Percentiles rank a stretch among this genome's conserved stretches.
Conservation (phyloP, 2,113 vertebrate genomes). For the Ailuropoda melanoleuca region DNA sequence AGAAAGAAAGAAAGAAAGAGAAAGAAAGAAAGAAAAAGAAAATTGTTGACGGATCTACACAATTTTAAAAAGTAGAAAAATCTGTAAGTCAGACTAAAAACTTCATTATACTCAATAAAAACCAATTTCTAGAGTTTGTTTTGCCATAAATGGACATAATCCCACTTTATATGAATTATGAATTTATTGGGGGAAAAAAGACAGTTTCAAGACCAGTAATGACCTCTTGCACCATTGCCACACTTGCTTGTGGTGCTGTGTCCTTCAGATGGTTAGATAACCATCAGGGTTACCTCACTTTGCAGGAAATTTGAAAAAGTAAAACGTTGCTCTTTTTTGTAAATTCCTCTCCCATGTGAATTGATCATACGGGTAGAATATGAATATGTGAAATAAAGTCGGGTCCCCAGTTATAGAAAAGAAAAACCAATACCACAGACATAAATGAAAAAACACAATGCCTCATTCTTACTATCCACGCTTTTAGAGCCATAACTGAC, state of each 20-base stretch:
- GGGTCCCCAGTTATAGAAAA: not conserved
- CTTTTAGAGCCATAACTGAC: not conserved
- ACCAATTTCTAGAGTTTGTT: not conserved
- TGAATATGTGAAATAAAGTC: not conserved
- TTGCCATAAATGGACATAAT: not conserved
- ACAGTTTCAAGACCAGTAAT: not conserved
- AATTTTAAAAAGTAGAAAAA: conserved; percentile 19
- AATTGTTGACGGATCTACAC: not conserved
- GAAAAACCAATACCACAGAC: not conserved
- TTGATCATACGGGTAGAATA: not conserved
- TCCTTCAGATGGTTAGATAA: not conserved
- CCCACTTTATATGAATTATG: conserved; percentile 13
- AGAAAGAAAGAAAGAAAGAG: too few species aligned
- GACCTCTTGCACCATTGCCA: not conserved
- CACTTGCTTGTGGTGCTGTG: not conserved
- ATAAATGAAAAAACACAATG: not conserved
- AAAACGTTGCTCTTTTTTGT: not conserved
- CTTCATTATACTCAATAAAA: not conserved
- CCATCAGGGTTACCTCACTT: not conserved
- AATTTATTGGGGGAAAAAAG: not conserved
- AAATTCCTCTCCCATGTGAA: not conserved
- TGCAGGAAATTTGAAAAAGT: conserved; percentile 8
- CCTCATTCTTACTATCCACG: not conserved
- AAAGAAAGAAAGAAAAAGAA: not conserved
- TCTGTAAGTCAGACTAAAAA: conserved; percentile 40